Base-by-base conservation (phyloP, 2,113 vertebrate genomes). In the Spea bombifrons region DNA sequence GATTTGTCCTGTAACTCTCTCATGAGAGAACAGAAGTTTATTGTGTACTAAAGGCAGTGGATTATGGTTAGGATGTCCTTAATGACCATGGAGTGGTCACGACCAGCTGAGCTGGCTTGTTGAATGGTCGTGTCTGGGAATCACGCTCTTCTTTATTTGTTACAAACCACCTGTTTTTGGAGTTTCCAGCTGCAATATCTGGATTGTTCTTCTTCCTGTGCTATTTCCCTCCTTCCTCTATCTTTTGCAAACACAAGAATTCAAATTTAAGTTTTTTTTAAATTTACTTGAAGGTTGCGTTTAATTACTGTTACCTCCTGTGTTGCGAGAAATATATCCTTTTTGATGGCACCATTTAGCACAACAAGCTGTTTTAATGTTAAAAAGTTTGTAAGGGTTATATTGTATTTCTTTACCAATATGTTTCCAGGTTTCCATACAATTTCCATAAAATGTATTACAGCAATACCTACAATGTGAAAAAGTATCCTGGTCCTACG, bases 141-240 rank as follows among this genome's bases (percentile, higher is more conserved):
- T 15, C 6, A 8, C 12, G 47, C 63, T n/a, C 52, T 70, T 30
- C 46, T 2, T 44, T 47, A 63, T 45, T 49, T 57, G 46, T 70
- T 69, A 49, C 9, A 71, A 49, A 53, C 66, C 75, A 71, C 75
- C 67, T 78, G 66, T 53, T 71, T 1, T 3, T 15, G 30, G 44
- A 9, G 9, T 12, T 49, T 50, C 66, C 75, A 71, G 67, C 75
- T 78, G 75, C 53, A 44, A 6, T 6, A 63, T 71, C 75, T 78
- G 75, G 67, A 71, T 43, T 52, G 46, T 53, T 50, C 46, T n/a
- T 49, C 75, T 78, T 78, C 75, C 75, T 78, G 67, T 78, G 66
- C 6, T 50, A 16, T 59, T 63, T 16, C n/a, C 64, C 44, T 59
- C 43, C 47, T 47, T 47, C 55, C 45, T 15, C 15, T 0, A 44